Evolutionary conservation across 2,888 invertebrate genomes (phyloP), one percentile per base, ranked within the genome.

Genomic region (Apoda limacodes): DNA sequence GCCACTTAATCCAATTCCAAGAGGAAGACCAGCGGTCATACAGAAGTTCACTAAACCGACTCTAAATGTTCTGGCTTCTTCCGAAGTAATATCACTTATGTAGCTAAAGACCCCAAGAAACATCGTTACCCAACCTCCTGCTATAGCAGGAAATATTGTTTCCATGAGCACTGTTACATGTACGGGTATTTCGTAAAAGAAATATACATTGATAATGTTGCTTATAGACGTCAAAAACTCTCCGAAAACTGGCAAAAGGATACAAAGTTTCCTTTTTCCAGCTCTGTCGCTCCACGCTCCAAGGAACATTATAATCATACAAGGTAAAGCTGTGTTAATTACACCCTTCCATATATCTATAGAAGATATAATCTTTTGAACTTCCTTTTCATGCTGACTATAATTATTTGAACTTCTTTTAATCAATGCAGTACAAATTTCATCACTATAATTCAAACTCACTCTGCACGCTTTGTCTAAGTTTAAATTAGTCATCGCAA

Each of bases 201-300:
- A 85, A 46, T 82, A 84, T 1, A 83, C 83, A 44, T 83, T 84
- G 9, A 84, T 42, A 30, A 84, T 51, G 35, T 84, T 78, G 25
- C 76, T 82, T 2, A 82, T 43, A 1, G 75, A 75, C 1, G 82
- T 80, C 22, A 76, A 34, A 7, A 84, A 45, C 51, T 85, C 85
- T 5, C 85, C 85, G 11, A 69, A 50, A 26, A 85, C 69, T 1
- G 85, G 85, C 12, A 84, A 53, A 24, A 86, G 46, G 48, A 86
- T 84, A 32, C 81, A 82, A 2, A 83, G 65, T 50, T 84, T 85
- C 23, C 85, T 63, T 24, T 75, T 71, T 1, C 83, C 83, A 5
- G 83, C 82, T 29, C 83, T 67, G 41, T 86, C 86, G 43, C 84
- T 85, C 86, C 86, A 86, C 2, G 85, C 82, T 4, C 86, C 86